phyloP scores from a whole-genome alignment of 2,888 invertebrate genomes.

The Vesta saturnalis region DNA sequence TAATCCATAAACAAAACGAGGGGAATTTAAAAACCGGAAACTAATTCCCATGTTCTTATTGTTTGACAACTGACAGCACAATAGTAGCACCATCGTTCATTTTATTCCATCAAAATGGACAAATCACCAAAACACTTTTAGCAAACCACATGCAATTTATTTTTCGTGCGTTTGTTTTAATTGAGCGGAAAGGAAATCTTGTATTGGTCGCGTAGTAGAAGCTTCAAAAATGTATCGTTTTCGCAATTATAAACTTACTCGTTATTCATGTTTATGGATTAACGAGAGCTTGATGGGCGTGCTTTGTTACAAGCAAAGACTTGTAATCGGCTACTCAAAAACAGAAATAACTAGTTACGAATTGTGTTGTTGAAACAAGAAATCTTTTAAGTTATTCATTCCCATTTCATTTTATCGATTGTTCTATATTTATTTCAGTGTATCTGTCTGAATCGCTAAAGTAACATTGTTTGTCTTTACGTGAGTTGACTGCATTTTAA shows the following conservation, averaged over 20 bases:
- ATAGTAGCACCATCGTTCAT: constrained; percentile 28
- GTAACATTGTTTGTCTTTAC: constrained; percentile 33
- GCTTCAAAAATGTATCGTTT: constrained; percentile 6
- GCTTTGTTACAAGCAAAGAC: constrained; percentile 1
- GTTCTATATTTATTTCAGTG: constrained; percentile 37
- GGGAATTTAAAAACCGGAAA: constrained; percentile 32
- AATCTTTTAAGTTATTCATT: constrained; percentile 34
- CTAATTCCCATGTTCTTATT: constrained; percentile 28
- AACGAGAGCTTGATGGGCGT: constrained; percentile 21
- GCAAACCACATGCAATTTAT: constrained; percentile 20
- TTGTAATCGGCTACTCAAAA: constrained; percentile 23
- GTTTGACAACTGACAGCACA: constrained; percentile 37
- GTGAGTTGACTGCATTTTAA: constrained; percentile 33
- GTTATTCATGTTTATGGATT: constrained; percentile 9
- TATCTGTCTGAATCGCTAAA: constrained; percentile 37
- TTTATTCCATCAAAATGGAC: constrained; percentile 33
- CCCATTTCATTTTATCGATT: constrained; percentile 35
- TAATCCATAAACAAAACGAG: constrained; percentile 23
- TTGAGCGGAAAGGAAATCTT: constrained; percentile 17
- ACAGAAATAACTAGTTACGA: constrained; percentile 31
- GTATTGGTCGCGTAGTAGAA: constrained; percentile 2
- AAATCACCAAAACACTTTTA: constrained; percentile 29
- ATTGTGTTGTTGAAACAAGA: constrained; percentile 33
- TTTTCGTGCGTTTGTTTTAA: constrained; percentile 16
- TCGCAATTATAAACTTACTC: background rate